These are phyloP conservation scores for Periophthalmus modestus DNA, from an alignment of 2,113 vertebrate genomes.

Conservation along the genomic window DNA sequence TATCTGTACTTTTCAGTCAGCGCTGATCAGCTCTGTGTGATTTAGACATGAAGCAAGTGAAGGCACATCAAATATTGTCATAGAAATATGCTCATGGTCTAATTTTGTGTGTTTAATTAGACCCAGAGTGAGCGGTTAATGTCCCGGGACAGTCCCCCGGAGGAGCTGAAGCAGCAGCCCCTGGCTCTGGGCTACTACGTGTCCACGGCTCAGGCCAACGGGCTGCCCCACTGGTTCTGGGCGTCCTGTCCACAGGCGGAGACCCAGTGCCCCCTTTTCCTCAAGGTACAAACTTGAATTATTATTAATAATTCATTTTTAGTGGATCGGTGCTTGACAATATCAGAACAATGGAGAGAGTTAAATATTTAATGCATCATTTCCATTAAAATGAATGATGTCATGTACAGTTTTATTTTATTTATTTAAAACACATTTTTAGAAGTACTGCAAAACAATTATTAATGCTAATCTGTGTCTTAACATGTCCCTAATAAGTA, in stretches of 20 bases:
- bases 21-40: constrained; percentile 11
- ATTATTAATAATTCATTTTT: not conserved
- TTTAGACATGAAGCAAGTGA: not conserved
- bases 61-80: too few species aligned
- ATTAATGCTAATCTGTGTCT: too few species aligned
- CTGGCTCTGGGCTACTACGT: constrained; percentile 96
- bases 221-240: constrained; percentile 98
- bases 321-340: not conserved
- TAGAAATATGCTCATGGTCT: not conserved
- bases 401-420: too few species aligned
- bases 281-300: constrained; percentile 81
- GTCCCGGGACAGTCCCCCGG: constrained; percentile 91
- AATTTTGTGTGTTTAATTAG: constrained; percentile 63
- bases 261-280: constrained; percentile 95
- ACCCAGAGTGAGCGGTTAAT: constrained; percentile 92
- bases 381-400: too few species aligned
- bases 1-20: constrained; percentile 9
- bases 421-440: too few species aligned
- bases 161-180: constrained; percentile 97
- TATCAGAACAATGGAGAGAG: too few species aligned
- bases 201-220: constrained; percentile 94
- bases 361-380: too few species aligned
- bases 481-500: too few species aligned
- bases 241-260: constrained; percentile 95
- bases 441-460: too few species aligned